Evolutionary conservation across 2,888 invertebrate genomes (phyloP).

Genomic region (Xanthia icteritia): DNA sequence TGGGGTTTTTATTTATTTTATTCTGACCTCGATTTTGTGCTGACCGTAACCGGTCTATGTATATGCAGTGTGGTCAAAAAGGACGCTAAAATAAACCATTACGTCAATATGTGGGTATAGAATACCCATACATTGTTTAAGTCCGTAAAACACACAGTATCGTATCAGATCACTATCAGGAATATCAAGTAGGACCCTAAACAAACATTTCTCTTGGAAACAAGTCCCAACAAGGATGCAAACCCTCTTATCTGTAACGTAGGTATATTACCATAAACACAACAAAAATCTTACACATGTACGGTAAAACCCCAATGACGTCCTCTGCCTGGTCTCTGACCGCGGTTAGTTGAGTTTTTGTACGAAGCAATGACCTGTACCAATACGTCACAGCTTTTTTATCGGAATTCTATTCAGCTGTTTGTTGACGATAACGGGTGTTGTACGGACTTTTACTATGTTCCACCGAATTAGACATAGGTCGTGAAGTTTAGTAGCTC

Average conservation of each 20-base stretch:
- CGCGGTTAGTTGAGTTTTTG: conserved; percentile 30
- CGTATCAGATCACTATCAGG: conserved; percentile 26
- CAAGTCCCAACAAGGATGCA: conserved; percentile 22
- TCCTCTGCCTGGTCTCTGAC: conserved; percentile 15
- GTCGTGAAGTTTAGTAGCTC: not conserved
- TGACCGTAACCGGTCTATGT: not conserved
- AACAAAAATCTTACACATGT: not conserved
- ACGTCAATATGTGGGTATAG: not conserved
- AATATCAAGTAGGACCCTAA: conserved; percentile 35
- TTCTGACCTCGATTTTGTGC: too few species aligned
- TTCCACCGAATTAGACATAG: not conserved
- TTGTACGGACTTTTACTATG: not conserved
- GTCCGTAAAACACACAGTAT: not conserved
- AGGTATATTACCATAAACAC: conserved; percentile 3
- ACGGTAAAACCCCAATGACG: conserved; percentile 48
- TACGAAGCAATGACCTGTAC: conserved; percentile 43
- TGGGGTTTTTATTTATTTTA: not conserved
- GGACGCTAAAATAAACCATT: not conserved
- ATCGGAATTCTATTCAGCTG: not conserved
- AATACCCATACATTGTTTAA: conserved; percentile 4
- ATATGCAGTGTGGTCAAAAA: not conserved
- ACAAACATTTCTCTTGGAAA: conserved; percentile 35
- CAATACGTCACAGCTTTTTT: conserved; percentile 8
- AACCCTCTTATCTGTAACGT: conserved; percentile 22
- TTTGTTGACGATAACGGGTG: conserved; percentile 7